These are phyloP conservation scores for Luidia sarsii DNA, from an alignment of 53 echinoderm and acorn worm genomes.

Conservation along the genomic window DNA sequence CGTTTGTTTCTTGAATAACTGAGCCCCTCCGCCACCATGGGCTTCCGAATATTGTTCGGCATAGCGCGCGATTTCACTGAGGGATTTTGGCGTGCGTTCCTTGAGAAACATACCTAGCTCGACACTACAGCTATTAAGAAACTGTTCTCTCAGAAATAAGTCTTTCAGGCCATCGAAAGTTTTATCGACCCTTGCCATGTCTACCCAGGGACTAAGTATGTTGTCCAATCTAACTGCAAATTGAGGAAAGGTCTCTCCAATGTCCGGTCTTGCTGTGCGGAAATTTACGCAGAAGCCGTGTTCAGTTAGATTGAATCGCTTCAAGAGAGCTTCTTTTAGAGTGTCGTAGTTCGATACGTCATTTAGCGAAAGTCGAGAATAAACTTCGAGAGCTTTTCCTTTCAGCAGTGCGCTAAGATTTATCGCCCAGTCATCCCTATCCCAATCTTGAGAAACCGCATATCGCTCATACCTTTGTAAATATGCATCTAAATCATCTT, in stretches of 20 bases:
- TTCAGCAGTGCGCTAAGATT: slow-evolving; percentile 31
- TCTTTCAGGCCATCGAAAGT: slow-evolving; percentile 2
- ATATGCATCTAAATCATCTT: slow-evolving; percentile 39
- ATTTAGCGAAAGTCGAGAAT: background rate
- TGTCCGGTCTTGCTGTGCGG: slow-evolving; percentile 13
- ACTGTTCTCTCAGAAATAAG: slow-evolving; percentile 19
- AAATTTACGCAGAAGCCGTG: slow-evolving; percentile 22
- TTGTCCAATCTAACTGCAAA: slow-evolving; percentile 1
- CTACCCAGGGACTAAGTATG: slow-evolving; percentile 27
- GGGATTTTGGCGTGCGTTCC: slow-evolving; percentile 18
- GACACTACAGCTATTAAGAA: slow-evolving; percentile 7
- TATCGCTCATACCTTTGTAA: slow-evolving; percentile 30
- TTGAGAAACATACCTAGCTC: slow-evolving; percentile 2
- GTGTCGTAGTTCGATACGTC: slow-evolving; percentile 16
- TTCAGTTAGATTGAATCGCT: slow-evolving; percentile 24
- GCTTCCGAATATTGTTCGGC: slow-evolving; percentile 52
- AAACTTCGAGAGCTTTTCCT: slow-evolving; percentile 37
- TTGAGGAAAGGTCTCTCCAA: slow-evolving; percentile 20
- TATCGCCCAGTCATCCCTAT: slow-evolving; percentile 28
- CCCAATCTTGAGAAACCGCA: slow-evolving; percentile 19
- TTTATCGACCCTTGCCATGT: background rate
- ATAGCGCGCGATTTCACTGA: slow-evolving; percentile 2
- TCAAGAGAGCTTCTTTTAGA: slow-evolving; percentile 28
- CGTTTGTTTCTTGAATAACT: too few species aligned
- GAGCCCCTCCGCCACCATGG: background rate